A percentile compares a stretch with the other conserved stretches of the same genome.
Conservation (phyloP, 2,888 invertebrate species). For the Nephrotoma guestfalica region DNA sequence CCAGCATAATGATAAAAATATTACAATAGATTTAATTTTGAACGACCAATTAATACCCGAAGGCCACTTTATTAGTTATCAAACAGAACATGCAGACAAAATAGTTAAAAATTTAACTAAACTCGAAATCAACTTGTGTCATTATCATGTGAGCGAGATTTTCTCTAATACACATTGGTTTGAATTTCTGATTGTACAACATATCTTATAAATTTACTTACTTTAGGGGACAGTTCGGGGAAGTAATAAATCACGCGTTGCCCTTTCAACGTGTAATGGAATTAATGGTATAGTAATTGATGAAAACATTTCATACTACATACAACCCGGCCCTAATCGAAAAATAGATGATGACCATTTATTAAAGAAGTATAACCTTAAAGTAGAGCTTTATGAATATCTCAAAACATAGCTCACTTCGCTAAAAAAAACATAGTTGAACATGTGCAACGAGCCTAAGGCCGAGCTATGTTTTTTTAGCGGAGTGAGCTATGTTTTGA, state of each 20-base stretch:
- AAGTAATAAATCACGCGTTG: constrained; percentile 59
- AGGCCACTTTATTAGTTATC: constrained; percentile 30
- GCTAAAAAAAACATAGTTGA: too few relatives aligned
- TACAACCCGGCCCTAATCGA: constrained; percentile 32
- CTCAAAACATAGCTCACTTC: too few relatives aligned
- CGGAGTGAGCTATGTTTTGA: too few relatives aligned
- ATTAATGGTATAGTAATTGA: constrained; percentile 66
- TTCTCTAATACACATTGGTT: background rate
- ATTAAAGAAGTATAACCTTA: constrained; percentile 20
- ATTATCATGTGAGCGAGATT: constrained; percentile 26
- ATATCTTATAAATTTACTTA: background rate
- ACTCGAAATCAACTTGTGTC: constrained; percentile 32
- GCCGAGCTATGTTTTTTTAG: too few relatives aligned
- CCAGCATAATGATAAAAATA: constrained; percentile 48
- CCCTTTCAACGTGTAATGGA: constrained; percentile 69
- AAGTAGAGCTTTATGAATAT: background rate
- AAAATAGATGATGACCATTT: constrained; percentile 27
- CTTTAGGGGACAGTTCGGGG: constrained; percentile 50
- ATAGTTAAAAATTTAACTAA: constrained; percentile 30
- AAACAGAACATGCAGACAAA: constrained; percentile 21
- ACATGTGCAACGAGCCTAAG: too few relatives aligned
- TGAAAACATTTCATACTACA: constrained; percentile 57
- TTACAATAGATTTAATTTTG: constrained; percentile 26
- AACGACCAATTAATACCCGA: constrained; percentile 29
- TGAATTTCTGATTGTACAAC: background rate